Conservation (phyloP, 2,113 vertebrate species). For the Nothobranchius kuhntae region DNA sequence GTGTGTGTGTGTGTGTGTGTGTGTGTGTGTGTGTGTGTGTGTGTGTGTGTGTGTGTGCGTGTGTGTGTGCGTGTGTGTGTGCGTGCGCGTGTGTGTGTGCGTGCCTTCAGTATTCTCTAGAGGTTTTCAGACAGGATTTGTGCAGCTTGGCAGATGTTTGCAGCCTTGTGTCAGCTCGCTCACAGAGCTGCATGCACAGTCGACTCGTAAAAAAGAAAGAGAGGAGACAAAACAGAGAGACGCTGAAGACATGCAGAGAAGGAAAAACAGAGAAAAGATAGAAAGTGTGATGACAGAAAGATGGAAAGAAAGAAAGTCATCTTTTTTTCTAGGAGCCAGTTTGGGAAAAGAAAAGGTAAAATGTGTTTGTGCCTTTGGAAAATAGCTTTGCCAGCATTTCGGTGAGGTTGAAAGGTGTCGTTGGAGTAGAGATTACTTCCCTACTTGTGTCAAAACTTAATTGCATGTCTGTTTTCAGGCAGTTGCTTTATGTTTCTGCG, state of each 20-base stretch:
- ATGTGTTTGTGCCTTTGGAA: slow-evolving; percentile 4
- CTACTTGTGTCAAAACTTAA: slow-evolving; percentile 35
- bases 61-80: not conserved
- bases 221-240: not conserved
- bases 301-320: slow-evolving; percentile 1
- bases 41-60: not conserved
- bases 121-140: slow-evolving; percentile 57
- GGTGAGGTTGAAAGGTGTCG: slow-evolving; percentile 2
- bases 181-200: slow-evolving; percentile 44
- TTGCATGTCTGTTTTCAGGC: slow-evolving; percentile 47
- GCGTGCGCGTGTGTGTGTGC: not conserved
- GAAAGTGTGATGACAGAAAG: slow-evolving; percentile 1
- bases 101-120: slow-evolving; percentile 38
- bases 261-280: slow-evolving; percentile 6
- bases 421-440: slow-evolving; percentile 31
- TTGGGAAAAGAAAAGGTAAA: not conserved
- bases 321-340: not conserved
- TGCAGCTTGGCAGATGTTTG: slow-evolving; percentile 44
- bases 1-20: too few relatives aligned
- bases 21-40: too few relatives aligned
- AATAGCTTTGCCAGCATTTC: slow-evolving; percentile 22
- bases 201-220: slow-evolving; percentile 23
- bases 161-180: slow-evolving; percentile 36
- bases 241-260: not conserved
- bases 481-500: slow-evolving; percentile 24